phyloP scores from a whole-genome alignment of 2,113 vertebrate genomes.

The Labeo catla region DNA sequence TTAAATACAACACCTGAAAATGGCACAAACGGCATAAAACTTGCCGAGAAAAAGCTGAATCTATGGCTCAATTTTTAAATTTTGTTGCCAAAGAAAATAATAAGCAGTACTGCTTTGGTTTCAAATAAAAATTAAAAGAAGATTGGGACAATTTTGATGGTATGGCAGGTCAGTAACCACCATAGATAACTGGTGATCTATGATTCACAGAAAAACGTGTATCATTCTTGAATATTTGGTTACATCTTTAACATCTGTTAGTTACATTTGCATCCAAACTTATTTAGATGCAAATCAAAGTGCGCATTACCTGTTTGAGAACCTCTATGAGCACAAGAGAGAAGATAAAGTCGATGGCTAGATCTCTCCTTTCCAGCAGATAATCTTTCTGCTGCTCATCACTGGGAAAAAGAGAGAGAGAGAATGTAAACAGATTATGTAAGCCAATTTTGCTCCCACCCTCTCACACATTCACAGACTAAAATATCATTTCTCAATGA shows the following conservation, averaged over 20 bases:
- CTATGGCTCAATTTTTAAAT: too few relatives aligned
- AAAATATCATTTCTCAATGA: constrained; percentile 24
- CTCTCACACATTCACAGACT: constrained; percentile 27
- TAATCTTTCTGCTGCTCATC: constrained; percentile 98
- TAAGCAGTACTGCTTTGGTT: too few relatives aligned
- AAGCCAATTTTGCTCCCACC: background rate
- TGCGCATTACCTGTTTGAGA: constrained; percentile 88
- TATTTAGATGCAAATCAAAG: background rate
- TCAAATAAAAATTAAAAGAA: background rate
- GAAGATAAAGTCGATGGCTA: constrained; percentile 98
- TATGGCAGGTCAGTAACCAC: background rate
- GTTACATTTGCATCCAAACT: background rate
- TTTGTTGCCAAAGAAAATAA: too few relatives aligned
- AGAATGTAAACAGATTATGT: constrained; percentile 22
- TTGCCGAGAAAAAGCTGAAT: too few relatives aligned
- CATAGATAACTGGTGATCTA: background rate
- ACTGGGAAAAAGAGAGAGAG: constrained; percentile 69
- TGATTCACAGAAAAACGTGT: background rate
- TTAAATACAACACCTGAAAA: too few relatives aligned
- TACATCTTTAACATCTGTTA: background rate
- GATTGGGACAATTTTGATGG: background rate
- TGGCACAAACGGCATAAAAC: too few relatives aligned
- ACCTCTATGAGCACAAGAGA: constrained; percentile 98
- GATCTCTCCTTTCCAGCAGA: constrained; percentile 94
- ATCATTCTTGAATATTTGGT: too few relatives aligned